Base-by-base conservation (phyloP, 2,888 invertebrate genomes). In the Coleophora flavipennella region DNA sequence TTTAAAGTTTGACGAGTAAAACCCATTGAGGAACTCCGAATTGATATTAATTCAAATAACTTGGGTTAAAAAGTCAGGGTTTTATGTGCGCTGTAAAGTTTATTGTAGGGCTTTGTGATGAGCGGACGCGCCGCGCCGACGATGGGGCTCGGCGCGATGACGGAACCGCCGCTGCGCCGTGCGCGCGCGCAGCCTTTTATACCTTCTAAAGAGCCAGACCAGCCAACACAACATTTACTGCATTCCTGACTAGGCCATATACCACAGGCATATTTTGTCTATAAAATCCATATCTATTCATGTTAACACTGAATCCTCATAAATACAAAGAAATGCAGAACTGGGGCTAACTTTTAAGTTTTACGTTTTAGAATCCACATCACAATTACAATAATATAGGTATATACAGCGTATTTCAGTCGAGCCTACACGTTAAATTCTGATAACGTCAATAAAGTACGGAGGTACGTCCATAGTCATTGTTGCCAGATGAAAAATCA, bases 31-130 rank as follows among this genome's bases (percentile, higher is more conserved):
- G 69, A 81, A 80, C 79, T 79, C 79, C 72, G 83, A 76, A 83
- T 83, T 80, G 81, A 84, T 83, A 84, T 83, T 81, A 84, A 84
- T 84, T 83, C 84, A 84, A 84, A 84, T 84, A 84, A 83, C 76
- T 81, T 68, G 68, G 84, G 81, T 81, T 81, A 84, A 84, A 84
- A 84, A 84, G 81, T 83, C 83, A 69, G 81, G 81, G 77, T 84
- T 84, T 84, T 84, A 84, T 84, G 77, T 66, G 68, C 55, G 84
- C 62, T 81, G 80, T 84, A 84, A 84, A 77, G 72, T 84, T 84
- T 84, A 84, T 84, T 76, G 74, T 69, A 60, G 83, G 79, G 72
- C 83, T 84, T 84, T 84, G 83, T 84, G 78, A 78, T 65, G 67
- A 74, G 72, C 70, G 80, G 77, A 75, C 78, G 78, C 61, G 61